Conservation (phyloP, 64 coral and sea anemone species). For the Montipora cactus region DNA sequence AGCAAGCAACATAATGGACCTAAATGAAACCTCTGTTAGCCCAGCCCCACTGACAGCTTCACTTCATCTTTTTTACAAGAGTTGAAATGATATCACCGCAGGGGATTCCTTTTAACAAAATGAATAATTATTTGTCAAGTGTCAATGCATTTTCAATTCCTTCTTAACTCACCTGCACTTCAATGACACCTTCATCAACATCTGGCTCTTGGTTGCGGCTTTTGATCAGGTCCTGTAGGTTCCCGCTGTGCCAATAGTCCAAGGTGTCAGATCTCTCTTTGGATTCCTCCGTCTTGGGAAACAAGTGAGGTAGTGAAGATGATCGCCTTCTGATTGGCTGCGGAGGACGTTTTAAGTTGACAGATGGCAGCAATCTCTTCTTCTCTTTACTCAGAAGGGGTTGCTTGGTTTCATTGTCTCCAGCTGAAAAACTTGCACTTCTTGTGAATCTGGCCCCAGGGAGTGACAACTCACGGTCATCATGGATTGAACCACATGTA, state of each 20-base stretch:
- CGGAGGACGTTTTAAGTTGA: not conserved
- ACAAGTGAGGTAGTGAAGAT: slow-evolving; percentile 75
- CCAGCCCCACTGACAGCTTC: too few species aligned
- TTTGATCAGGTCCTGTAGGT: slow-evolving; percentile 77
- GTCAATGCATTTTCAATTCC: not conserved
- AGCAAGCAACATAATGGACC: too few species aligned
- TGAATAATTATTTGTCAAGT: too few species aligned
- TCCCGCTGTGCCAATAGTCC: slow-evolving; percentile 30
- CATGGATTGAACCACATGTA: slow-evolving; percentile 16
- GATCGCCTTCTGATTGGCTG: slow-evolving; percentile 66
- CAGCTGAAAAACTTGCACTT: slow-evolving; percentile 67
- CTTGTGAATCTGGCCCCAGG: slow-evolving; percentile 31
- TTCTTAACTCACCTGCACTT: slow-evolving; percentile 74
- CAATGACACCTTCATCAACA: slow-evolving; percentile 74
- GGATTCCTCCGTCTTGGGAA: slow-evolving; percentile 9
- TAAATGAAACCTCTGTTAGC: too few species aligned
- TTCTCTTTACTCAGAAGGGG: slow-evolving; percentile 12
- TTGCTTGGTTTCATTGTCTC: slow-evolving; percentile 16
- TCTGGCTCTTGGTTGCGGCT: slow-evolving; percentile 74
- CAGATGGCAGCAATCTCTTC: not conserved
- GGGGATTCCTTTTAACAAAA: too few species aligned
- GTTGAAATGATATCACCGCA: too few species aligned
- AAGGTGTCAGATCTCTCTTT: not conserved
- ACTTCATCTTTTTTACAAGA: too few species aligned
- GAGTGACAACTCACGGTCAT: not conserved